These are phyloP conservation scores for Catocala fraxini DNA, from an alignment of 2,888 invertebrate genomes.

Conservation along the genomic window DNA sequence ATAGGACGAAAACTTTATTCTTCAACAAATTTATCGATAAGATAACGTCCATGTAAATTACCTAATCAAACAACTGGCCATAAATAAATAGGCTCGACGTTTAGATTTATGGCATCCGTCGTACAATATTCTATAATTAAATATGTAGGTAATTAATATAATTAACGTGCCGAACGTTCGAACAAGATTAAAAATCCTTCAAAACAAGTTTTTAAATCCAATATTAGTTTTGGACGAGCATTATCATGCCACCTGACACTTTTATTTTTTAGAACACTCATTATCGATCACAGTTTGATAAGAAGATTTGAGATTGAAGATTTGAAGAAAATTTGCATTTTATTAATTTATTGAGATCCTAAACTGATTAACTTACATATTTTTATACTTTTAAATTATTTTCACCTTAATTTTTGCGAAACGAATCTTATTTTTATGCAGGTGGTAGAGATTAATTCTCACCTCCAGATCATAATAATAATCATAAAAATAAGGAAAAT, in stretches of 20 bases:
- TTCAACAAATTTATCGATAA: conserved; percentile 27
- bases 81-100: conserved; percentile 34
- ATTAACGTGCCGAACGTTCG: background rate
- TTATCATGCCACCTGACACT: background rate
- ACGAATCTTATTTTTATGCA: no score
- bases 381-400: no score
- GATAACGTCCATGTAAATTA: conserved; percentile 43
- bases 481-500: no score
- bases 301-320: no score
- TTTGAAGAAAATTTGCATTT: no score
- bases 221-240: conserved; percentile 1
- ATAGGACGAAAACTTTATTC: conserved; percentile 37
- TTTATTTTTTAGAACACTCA: no score
- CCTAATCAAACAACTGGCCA: conserved; percentile 42
- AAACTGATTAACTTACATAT: no score
- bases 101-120: conserved; percentile 41
- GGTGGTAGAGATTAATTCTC: no score
- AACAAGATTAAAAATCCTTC: background rate
- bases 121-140: conserved; percentile 21
- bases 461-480: no score
- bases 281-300: no score
- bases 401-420: no score
- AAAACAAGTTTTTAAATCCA: background rate
- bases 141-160: conserved; percentile 3
- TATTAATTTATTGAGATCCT: no score